These are phyloP conservation scores for Urophycis tenuis DNA, from an alignment of 2,797 vertebrate genomes.

Conservation along the genomic window DNA sequence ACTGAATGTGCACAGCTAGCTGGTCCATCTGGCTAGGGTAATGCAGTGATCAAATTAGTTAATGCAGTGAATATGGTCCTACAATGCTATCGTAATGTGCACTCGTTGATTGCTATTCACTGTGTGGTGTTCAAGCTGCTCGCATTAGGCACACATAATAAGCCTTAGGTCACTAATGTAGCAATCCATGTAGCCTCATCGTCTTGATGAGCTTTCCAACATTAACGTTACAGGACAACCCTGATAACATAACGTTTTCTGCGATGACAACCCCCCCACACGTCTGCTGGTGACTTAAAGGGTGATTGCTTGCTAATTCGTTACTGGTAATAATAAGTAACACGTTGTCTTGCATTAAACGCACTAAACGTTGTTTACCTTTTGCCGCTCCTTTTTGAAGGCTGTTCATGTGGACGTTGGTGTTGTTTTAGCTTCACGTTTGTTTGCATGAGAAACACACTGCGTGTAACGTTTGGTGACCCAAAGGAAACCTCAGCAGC, in stretches of 20 bases:
- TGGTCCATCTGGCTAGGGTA: background rate
- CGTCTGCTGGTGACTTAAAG: background rate
- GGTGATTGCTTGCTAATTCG: too few species aligned
- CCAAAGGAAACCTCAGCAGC: background rate
- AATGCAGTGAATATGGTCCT: background rate
- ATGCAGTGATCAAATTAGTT: background rate
- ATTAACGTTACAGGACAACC: background rate
- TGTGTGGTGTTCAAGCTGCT: background rate
- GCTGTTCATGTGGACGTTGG: background rate
- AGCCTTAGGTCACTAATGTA: background rate
- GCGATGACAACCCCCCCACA: background rate
- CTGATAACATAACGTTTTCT: background rate
- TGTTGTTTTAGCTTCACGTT: background rate
- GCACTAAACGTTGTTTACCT: background rate
- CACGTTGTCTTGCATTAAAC: background rate
- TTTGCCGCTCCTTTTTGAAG: background rate
- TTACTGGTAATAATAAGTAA: background rate
- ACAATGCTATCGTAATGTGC: background rate
- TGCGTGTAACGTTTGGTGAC: background rate
- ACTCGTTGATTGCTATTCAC: background rate
- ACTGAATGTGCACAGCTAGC: conserved; percentile 1
- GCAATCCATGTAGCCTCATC: background rate
- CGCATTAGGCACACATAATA: background rate
- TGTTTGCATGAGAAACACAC: background rate
- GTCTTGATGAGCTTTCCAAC: background rate